Evolutionary conservation across 2,113 vertebrate genomes (phyloP).

Genomic region (Pica pica): DNA sequence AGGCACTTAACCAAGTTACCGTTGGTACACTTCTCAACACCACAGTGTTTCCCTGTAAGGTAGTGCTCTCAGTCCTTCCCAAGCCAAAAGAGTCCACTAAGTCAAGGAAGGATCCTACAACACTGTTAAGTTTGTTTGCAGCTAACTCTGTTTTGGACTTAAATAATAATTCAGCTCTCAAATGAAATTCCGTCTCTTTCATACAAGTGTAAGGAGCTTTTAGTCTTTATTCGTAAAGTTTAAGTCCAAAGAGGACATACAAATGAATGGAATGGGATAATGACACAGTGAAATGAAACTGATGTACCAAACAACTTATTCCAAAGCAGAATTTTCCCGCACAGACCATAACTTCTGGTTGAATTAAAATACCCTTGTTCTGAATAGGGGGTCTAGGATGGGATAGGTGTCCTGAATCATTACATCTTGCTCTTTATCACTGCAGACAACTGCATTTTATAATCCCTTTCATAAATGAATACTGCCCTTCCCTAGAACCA

Average conservation of each 20-base stretch:
- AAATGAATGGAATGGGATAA: background rate
- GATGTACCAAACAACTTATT: background rate
- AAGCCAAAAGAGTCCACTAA: background rate
- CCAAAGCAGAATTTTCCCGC: background rate
- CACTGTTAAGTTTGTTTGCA: background rate
- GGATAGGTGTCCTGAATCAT: background rate
- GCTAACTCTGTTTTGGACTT: background rate
- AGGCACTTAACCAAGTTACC: background rate
- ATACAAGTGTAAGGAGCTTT: background rate
- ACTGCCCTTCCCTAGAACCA: background rate
- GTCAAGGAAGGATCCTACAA: background rate
- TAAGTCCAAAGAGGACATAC: background rate
- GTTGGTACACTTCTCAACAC: background rate
- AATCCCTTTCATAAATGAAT: background rate
- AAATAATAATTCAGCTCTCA: background rate
- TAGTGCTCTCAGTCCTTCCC: background rate
- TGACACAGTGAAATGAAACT: background rate
- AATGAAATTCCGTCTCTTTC: background rate
- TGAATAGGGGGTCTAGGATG: background rate
- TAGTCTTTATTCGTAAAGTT: background rate
- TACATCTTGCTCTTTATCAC: background rate
- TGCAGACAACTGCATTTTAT: background rate
- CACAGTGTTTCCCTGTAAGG: background rate
- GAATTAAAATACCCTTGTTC: background rate
- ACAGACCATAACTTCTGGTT: background rate